Evolutionary conservation across 2,797 vertebrate species (phyloP), one percentile per base, ranked within the genome.

Genomic region (Enteromius afrohamiltoni): DNA sequence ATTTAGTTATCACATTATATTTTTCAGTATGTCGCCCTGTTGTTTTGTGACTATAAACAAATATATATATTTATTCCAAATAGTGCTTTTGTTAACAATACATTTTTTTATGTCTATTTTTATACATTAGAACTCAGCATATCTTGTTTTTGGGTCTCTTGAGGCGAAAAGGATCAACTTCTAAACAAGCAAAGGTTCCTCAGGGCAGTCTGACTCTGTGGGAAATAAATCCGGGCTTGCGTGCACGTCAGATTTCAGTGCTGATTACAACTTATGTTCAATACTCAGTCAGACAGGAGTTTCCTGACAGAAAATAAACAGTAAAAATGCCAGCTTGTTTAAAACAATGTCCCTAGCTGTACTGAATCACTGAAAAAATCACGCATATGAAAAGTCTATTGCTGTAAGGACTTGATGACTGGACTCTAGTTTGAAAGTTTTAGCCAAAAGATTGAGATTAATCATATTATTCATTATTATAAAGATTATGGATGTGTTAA

Each of bases 181-280:
- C n/a, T 45, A 42, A 67, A 16, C 11, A 47, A 77, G 6, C 19
- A 10, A 21, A 9, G 31, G 49, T 10, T 74, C 9, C 47, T 53
- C 26, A 13, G 49, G 29, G 17, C 29, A 75, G 49, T 26, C 11
- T 62, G 23, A 62, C 23, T 62, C 23, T 45, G 31, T 64, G 34
- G 34, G 34, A 91, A 88, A 93, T 93, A 92, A 92, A 93, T 94
- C 88, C 23, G 29, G 11, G 11, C 13, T 92, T 92, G 91, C 90
- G 91, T 91, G 90, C 88, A 88, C 90, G 91, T 90, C 88, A 92
- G 92, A 91, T 91, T 92, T 29, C 88, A 88, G 85, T 87, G 90
- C 91, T 94, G 93, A 93, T 94, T 93, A 91, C 90, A 58, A 45
- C 89, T 85, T 86, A 68, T 91, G 89, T 92, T 91, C 89, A 83